Evolutionary conservation across 2,113 vertebrate genomes (phyloP), one percentile per base, ranked within the genome.

Genomic region (Nycticryphes semicollaris): DNA sequence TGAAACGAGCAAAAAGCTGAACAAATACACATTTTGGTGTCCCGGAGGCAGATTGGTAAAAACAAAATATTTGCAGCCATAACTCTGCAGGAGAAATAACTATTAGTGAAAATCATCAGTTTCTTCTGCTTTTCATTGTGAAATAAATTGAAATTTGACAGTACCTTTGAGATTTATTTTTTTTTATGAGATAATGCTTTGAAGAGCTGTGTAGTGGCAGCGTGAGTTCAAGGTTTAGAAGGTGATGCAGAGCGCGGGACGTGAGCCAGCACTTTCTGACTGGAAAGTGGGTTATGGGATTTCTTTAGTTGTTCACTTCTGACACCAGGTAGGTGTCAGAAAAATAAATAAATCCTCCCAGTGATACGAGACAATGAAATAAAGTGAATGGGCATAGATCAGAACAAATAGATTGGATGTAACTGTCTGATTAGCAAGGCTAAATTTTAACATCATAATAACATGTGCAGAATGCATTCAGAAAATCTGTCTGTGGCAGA

Each of bases 241-340:
- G 11, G 0, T 33, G 54, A 66, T 86, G n/a, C 23, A 39, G 31
- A 72, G 22, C 53, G 33, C 37, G 35, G 30, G 21, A 63, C 16
- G 3, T 63, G 47, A 92, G 43, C 28, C 28, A 51, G 37, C 12
- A 6, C 15, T 66, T 68, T 70, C 33, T 84, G 21, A 9, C 23
- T 66, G 68, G 73, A 84, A 91, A 70, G 11, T 51, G 64, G 12
- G 12, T 63, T 74, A 2, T 33, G 45, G 4, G 27, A 17, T 86
- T 86, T 89, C 47, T 89, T 91, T 81, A 47, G 27, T 75, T 84
- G 28, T 39, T 93, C 6, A 4, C 19, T 77, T 92, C n/a, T 80
- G 53, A 27, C 0, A 3, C 68, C 67, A 25, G 0, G 0, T 72
- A n/a, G 35, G 57, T 39, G 39, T 39, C 39, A 39, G 39, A 12